These are phyloP conservation scores for Thecophora atra DNA, from an alignment of 2,888 invertebrate species.

Conservation along the genomic window DNA sequence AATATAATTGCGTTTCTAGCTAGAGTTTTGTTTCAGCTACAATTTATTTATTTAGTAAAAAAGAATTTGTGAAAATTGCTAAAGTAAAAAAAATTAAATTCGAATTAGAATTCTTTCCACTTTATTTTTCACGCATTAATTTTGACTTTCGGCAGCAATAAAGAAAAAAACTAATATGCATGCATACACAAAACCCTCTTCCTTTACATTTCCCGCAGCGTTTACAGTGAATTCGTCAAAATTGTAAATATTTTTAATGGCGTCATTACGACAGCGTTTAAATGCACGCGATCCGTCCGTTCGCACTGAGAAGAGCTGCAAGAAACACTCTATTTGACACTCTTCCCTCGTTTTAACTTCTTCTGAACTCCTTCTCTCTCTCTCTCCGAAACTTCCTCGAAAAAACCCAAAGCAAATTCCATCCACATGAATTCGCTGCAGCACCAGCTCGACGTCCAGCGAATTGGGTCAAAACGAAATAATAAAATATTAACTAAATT, in stretches of 20 bases:
- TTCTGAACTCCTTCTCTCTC: neutral
- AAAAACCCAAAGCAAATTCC: neutral
- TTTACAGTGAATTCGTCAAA: slow-evolving; percentile 22
- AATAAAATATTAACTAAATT: slow-evolving; percentile 34
- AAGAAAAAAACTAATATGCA: neutral
- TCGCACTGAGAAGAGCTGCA: neutral
- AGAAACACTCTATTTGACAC: neutral
- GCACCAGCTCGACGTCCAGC: neutral
- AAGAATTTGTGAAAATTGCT: too few species aligned
- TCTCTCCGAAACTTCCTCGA: neutral
- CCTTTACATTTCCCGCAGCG: neutral
- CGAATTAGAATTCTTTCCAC: too few species aligned
- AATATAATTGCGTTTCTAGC: neutral
- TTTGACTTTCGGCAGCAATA: neutral
- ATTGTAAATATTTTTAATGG: slow-evolving; percentile 17
- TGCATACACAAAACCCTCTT: neutral
- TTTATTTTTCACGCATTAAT: too few species aligned
- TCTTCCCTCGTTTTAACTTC: neutral
- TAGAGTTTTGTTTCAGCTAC: too few species aligned
- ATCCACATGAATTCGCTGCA: neutral
- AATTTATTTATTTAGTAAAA: too few species aligned
- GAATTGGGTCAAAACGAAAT: slow-evolving; percentile 34
- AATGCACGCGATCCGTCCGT: slow-evolving; percentile 20
- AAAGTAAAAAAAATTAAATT: neutral
- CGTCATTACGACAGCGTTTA: slow-evolving; percentile 23